Conservation (phyloP, 2,113 vertebrate genomes). For the Alethe diademata region DNA sequence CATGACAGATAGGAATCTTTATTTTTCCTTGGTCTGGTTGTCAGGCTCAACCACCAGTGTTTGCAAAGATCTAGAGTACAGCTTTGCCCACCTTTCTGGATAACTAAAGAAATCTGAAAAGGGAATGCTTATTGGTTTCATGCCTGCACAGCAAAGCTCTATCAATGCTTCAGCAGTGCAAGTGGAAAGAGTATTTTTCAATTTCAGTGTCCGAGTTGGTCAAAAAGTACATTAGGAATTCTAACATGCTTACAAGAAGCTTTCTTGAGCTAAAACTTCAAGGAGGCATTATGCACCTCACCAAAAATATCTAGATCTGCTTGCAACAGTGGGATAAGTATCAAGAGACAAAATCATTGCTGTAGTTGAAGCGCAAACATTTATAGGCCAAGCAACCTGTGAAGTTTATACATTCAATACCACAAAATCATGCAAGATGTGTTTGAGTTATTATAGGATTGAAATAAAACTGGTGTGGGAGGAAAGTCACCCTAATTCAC, state of each 20-base stretch:
- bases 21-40: not conserved
- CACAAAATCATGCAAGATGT: not conserved
- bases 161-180: not conserved
- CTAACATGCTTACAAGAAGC: not conserved
- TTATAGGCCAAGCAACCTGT: not conserved
- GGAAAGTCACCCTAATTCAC: not conserved
- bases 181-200: not conserved
- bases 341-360: not conserved
- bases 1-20: not conserved
- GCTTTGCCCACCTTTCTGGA: not conserved
- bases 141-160: not conserved
- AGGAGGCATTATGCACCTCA: not conserved
- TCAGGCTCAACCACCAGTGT: not conserved
- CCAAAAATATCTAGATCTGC: not conserved
- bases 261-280: not conserved
- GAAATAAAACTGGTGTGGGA: not conserved
- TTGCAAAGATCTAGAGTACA: not conserved
- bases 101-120: not conserved
- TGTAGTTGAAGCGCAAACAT: not conserved
- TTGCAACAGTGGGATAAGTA: not conserved
- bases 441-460: not conserved
- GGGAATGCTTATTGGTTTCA: not conserved
- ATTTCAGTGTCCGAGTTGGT: not conserved
- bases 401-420: not conserved
- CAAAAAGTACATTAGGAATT: not conserved